phyloP scores from a whole-genome alignment of 2,797 vertebrate genomes.

The Micropoecilia bifurca region DNA sequence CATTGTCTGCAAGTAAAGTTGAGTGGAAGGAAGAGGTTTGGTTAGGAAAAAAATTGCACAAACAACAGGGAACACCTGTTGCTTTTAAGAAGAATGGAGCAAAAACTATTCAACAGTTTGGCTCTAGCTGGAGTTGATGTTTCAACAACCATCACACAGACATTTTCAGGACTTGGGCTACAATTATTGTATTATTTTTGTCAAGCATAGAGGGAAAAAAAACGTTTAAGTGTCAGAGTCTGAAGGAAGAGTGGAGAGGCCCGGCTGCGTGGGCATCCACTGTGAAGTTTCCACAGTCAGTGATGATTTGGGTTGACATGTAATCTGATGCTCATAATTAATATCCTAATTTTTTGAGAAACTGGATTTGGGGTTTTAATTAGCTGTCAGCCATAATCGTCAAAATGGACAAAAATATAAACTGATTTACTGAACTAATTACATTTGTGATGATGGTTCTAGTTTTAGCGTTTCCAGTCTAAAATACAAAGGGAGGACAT shows the following conservation, averaged over 20 bases:
- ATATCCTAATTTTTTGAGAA: neutral
- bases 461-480: neutral
- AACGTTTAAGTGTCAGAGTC: neutral
- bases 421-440: neutral
- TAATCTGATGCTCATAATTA: neutral
- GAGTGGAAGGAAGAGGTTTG: neutral
- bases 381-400: neutral
- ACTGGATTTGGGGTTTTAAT: neutral
- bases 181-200: neutral
- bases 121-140: neutral
- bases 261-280: neutral
- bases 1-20: neutral
- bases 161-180: neutral
- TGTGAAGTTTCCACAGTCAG: too few species aligned
- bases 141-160: neutral
- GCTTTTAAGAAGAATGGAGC: neutral
- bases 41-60: neutral
- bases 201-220: neutral
- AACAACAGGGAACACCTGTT: neutral
- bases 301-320: neutral
- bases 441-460: neutral
- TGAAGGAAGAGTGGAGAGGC: neutral
- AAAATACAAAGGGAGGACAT: slow-evolving; percentile 16
- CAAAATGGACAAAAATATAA: neutral
- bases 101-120: neutral